These are phyloP conservation scores for Trisateles emortualis DNA, from an alignment of 2,888 invertebrate species.

Conservation along the genomic window DNA sequence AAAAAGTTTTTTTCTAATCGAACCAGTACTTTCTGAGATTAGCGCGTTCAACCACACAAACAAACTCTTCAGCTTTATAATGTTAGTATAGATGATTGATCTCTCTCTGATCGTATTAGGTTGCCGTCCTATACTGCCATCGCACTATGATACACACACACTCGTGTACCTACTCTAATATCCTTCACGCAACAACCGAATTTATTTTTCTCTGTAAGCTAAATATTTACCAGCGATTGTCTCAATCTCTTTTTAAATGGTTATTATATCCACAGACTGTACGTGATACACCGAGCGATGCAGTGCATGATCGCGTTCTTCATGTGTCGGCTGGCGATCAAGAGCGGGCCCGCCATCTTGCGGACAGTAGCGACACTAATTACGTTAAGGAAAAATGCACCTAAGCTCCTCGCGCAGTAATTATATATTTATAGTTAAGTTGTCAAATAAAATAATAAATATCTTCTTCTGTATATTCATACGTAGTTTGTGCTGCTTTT, in stretches of 20 bases:
- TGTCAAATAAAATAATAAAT: not conserved
- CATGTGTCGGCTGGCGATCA: constrained; percentile 16
- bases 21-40: too few species aligned
- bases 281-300: constrained; percentile 20
- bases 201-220: not conserved
- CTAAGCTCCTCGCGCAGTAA: not conserved
- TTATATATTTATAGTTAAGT: not conserved
- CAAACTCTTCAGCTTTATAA: too few species aligned
- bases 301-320: constrained; percentile 13
- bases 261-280: constrained; percentile 18
- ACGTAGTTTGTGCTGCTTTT: too few species aligned
- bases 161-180: too few species aligned
- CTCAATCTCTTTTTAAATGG: not conserved
- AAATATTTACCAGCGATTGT: not conserved
- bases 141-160: too few species aligned
- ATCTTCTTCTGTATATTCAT: too few species aligned
- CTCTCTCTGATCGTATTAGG: too few species aligned
- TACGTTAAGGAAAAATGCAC: not conserved
- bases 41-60: too few species aligned
- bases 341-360: constrained; percentile 30
- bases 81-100: too few species aligned
- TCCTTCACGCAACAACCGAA: too few species aligned
- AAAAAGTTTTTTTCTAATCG: too few species aligned
- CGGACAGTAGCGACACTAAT: constrained; percentile 20
- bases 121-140: too few species aligned